Percentiles rank a stretch among this genome's conserved stretches.
Conservation (phyloP, 2,113 vertebrate genomes). For the Erythrolamprus reginae region DNA sequence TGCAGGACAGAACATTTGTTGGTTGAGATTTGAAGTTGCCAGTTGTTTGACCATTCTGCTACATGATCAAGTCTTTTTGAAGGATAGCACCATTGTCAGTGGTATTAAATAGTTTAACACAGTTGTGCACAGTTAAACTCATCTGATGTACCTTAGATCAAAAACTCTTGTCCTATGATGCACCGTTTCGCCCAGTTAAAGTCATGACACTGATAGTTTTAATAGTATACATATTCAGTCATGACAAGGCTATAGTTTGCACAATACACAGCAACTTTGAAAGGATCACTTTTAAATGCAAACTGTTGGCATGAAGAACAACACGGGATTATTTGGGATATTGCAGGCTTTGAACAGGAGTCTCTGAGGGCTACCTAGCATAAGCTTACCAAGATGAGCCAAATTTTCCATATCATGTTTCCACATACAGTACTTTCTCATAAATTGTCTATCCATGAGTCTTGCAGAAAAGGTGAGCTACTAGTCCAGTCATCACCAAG, state of each 20-base stretch:
- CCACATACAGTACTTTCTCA: background rate
- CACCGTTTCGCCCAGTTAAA: background rate
- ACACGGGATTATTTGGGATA: background rate
- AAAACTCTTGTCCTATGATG: background rate
- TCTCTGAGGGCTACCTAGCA: background rate
- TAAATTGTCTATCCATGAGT: background rate
- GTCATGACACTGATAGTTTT: background rate
- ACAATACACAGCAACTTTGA: background rate
- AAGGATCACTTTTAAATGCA: background rate
- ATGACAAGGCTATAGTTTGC: background rate
- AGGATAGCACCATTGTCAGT: no score
- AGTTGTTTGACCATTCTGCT: no score
- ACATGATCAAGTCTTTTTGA: no score
- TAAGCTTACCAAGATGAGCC: background rate
- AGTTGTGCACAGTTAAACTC: no score
- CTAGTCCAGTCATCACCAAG: background rate
- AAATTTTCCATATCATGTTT: background rate
- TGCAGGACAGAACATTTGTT: no score
- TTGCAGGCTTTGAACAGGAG: background rate
- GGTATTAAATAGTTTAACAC: no score
- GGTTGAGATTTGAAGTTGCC: no score
- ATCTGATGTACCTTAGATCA: no score
- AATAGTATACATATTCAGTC: background rate
- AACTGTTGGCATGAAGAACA: background rate
- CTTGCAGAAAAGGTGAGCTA: background rate